These are phyloP conservation scores for Hyles euphorbiae DNA, from an alignment of 1,140 invertebrate genomes.

Conservation along the genomic window DNA sequence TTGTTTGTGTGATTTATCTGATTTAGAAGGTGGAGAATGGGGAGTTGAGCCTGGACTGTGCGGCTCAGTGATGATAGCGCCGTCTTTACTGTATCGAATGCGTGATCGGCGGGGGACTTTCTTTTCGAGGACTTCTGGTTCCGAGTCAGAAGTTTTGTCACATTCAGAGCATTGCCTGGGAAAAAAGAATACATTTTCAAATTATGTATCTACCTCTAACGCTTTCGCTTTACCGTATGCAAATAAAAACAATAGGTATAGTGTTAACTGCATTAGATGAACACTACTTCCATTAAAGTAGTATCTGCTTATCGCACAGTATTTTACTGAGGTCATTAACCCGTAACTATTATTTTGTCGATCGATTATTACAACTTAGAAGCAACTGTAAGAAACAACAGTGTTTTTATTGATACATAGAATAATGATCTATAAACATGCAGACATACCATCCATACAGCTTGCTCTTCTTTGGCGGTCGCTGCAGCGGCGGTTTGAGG, in stretches of 20 bases:
- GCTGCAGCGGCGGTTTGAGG: conserved; percentile 91
- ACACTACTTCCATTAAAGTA: too few relatives aligned
- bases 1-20: conserved; percentile 43
- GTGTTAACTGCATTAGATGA: too few relatives aligned
- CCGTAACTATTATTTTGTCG: too few relatives aligned
- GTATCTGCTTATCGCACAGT: too few relatives aligned
- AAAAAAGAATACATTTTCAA: conserved; percentile 17
- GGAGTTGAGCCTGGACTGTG: conserved; percentile 47
- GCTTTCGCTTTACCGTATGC: background rate
- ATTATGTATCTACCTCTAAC: background rate
- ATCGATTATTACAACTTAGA: too few relatives aligned
- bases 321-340: too few relatives aligned
- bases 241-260: too few relatives aligned
- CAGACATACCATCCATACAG: conserved; percentile 93
- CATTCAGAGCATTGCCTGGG: conserved; percentile 91
- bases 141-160: conserved; percentile 88
- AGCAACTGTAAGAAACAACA: too few relatives aligned
- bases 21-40: conserved; percentile 44
- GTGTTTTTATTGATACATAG: too few relatives aligned
- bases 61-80: conserved; percentile 61
- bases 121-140: conserved; percentile 83
- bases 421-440: too few relatives aligned
- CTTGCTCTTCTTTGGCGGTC: conserved; percentile 96
- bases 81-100: conserved; percentile 84
- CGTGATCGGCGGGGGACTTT: conserved; percentile 86